Percentiles rank a stretch among this genome's conserved stretches.
Conservation (phyloP, 2,888 invertebrate genomes). For the Prosapia bicincta region DNA sequence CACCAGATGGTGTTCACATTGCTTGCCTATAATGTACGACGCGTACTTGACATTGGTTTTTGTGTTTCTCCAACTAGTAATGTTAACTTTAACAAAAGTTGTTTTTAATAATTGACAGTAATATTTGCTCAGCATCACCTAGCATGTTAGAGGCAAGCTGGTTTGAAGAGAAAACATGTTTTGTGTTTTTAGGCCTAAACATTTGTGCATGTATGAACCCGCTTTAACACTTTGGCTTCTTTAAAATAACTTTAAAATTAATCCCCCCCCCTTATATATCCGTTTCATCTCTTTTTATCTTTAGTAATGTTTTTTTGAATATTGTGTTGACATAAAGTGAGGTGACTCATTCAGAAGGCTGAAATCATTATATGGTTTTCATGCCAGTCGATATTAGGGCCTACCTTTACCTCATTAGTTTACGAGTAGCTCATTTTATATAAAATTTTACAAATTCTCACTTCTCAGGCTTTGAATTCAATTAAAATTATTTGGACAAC, state of each 20-base stretch:
- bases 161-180: background rate
- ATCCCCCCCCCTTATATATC: background rate
- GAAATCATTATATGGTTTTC: too few species aligned
- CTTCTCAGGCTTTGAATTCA: too few species aligned
- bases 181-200: background rate
- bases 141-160: background rate
- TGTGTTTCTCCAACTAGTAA: background rate
- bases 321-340: too few species aligned
- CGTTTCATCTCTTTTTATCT: background rate
- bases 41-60: background rate
- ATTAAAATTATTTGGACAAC: too few species aligned
- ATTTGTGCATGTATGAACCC: background rate
- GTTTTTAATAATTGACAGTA: background rate
- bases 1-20: constrained; percentile 22
- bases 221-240: background rate
- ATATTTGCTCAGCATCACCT: background rate
- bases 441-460: too few species aligned
- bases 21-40: constrained; percentile 2
- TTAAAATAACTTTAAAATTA: background rate
- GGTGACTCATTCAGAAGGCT: too few species aligned
- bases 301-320: background rate
- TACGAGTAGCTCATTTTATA: too few species aligned
- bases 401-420: too few species aligned
- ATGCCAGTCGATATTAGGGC: too few species aligned
- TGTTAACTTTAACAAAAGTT: background rate